A percentile compares a stretch with the other conserved stretches of the same genome.
Evolutionary conservation across 2,888 invertebrate genomes (phyloP).

Genomic region (Polymixis lichenea): DNA sequence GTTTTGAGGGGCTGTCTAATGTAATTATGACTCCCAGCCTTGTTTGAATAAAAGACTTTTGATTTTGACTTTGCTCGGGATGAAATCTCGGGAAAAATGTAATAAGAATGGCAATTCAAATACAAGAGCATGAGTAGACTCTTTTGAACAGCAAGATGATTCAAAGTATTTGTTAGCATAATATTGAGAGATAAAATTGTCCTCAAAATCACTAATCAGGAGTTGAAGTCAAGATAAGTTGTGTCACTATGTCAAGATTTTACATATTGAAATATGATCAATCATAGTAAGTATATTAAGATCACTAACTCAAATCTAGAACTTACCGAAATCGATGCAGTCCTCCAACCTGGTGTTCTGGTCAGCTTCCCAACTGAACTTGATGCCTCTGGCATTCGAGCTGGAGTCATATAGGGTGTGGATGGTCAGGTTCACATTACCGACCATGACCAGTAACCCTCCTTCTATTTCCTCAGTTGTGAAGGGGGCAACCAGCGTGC

Average conservation of each 20-base stretch:
- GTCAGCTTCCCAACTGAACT: conserved; percentile 80
- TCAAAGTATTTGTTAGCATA: conserved; percentile 13
- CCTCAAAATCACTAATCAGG: conserved; percentile 3
- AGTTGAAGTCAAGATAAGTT: conserved; percentile 23
- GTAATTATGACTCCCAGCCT: too few relatives aligned
- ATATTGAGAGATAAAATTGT: conserved; percentile 23
- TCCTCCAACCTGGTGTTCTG: conserved; percentile 82
- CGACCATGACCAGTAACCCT: conserved; percentile 77
- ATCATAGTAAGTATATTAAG: neutral
- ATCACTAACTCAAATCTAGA: neutral
- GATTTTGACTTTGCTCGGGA: too few relatives aligned
- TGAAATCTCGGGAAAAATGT: neutral
- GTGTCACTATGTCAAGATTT: conserved; percentile 27
- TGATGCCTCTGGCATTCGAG: conserved; percentile 78
- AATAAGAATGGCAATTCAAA: conserved; percentile 1
- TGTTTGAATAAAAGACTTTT: too few relatives aligned
- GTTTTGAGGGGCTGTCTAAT: too few relatives aligned
- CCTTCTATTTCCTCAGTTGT: conserved; percentile 77
- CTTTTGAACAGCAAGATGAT: conserved; percentile 11
- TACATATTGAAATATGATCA: conserved; percentile 14
- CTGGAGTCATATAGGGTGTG: conserved; percentile 76
- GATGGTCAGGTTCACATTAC: conserved; percentile 78
- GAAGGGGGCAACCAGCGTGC: conserved; percentile 76
- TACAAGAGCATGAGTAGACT: neutral
- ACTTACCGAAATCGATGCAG: conserved; percentile 86